Evolutionary conservation across 2,888 invertebrate species (phyloP), one percentile per base, ranked within the genome.

Genomic region (Pecten maximus): DNA sequence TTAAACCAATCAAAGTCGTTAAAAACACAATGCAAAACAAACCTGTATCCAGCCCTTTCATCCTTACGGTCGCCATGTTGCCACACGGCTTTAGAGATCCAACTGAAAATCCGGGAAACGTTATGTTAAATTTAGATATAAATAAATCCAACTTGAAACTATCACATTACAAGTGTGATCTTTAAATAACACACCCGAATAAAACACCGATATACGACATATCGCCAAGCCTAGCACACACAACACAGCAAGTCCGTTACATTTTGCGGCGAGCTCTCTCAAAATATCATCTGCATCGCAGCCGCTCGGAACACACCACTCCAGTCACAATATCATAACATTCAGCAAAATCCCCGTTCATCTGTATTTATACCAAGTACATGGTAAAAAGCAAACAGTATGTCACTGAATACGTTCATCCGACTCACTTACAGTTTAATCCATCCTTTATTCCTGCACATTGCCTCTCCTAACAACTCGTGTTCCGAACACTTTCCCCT

Each of bases 1-100:
- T 40, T 39, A 92, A 88, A 89, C 91, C 90, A n/a, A 74, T 35
- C 74, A 74, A 35, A 74, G 28, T 10, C 74, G 35, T 74, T 28
- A 74, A 1, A 74, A 28, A 74, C 74, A 74, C 74, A 74, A 74
- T 28, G 74, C 35, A 74, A 74, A 28, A 74, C 74, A 74, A 28
- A 74, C 74, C 28, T 74, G 23, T 35, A 74, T 74, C 74, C 10
- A 74, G 35, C 35, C 35, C 74, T 74, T 74, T 74, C 74, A 74
- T 74, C 74, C 74, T 74, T 15, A 74, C 74, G 28, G 74, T 35
- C 74, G 74, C 74, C 74, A 74, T 74, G 74, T 74, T 74, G 74
- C 74, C 35, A 35, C 74, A 35, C 74, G 74, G 74, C 54, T 19
- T 19, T 2, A 54, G 48, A 48, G 54, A 74, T 74, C 74, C 74